These are phyloP conservation scores for Cassiopea andromeda DNA, from an alignment of 30 jellyfish, hydroid and myxozoan species.

Conservation along the genomic window DNA sequence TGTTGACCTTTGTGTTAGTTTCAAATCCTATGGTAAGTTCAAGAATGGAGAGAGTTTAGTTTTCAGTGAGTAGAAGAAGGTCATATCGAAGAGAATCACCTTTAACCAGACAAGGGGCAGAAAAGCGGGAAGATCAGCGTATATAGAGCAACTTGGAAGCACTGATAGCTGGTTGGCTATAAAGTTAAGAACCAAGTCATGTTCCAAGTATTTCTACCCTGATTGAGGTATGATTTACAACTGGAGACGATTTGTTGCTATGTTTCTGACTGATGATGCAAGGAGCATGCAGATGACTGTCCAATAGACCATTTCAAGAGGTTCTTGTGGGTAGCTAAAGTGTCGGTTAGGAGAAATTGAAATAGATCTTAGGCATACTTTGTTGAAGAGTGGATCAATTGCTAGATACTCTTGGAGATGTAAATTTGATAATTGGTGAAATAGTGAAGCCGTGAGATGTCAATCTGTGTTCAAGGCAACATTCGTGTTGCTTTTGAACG, in stretches of 20 bases:
- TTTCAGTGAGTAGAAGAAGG: too few relatives aligned
- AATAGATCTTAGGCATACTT: not conserved
- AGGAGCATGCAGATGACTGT: not conserved
- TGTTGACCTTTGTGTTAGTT: too few relatives aligned
- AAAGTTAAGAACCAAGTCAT: not conserved
- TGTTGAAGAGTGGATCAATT: not conserved
- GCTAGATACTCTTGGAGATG: not conserved
- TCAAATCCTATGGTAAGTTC: too few relatives aligned
- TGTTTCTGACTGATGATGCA: not conserved
- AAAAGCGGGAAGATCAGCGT: not conserved
- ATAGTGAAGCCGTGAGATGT: too few relatives aligned
- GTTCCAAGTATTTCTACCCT: not conserved
- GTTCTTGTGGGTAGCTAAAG: not conserved
- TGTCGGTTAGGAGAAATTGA: not conserved
- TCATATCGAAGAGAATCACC: too few relatives aligned
- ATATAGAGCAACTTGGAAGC: not conserved
- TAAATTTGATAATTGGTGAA: not conserved
- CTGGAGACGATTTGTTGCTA: not conserved
- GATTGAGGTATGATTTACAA: not conserved
- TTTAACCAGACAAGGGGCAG: not conserved
- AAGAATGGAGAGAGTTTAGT: too few relatives aligned
- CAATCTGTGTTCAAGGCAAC: too few relatives aligned
- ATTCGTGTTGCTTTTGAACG: too few relatives aligned
- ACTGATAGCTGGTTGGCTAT: not conserved
- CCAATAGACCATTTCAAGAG: not conserved